Base-by-base conservation (phyloP, 1,140 invertebrate genomes). In the Thalassaphorura encarpata region DNA sequence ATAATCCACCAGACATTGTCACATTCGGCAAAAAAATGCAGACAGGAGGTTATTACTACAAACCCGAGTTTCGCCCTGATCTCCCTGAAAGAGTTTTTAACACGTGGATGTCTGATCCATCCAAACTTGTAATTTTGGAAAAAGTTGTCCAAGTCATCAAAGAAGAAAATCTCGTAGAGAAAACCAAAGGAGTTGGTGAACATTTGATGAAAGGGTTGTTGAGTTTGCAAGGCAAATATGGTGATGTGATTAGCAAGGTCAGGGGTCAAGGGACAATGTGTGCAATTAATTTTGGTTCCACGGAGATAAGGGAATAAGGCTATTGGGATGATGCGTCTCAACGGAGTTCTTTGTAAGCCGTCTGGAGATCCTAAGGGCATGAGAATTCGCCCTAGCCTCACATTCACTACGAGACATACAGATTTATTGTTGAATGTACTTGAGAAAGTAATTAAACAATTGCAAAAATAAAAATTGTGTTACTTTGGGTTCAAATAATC, bases 11-110 rank as follows among this genome's bases (percentile, higher is more conserved):
- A 0, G 95, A 99, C 71, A 73, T 97, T 39, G 89, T 99, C 0
- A 94, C 90, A 0, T 99, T 99, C 71, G 95, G 90, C 64, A 99
- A 99, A 75, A 98, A 99, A 74, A 90, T 97, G 88, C 81, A 94
- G 60, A 80, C 91, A 3, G 96, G 95, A n/a, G 96, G 96, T 19
- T 97, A 89, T 70, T 99, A 87, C 73, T 86, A 86, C 68, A 80
- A 77, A 49, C 71, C 78, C 13, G 81, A 89, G 55, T 79, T 87
- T 59, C 84, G 83, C 60, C 83, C 86, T 11, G 77, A 80, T 39
- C 80, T 92, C 68, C 73, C 86, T 0, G 97, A 92, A 68, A 76
- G 95, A 53, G 87, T 99, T 49, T 98, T 97, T 72, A 99, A 99
- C 70, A 99, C 97, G 0, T 61, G 58, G 97, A 87, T 99, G 81